A percentile compares a stretch with the other conserved stretches of the same genome.
phyloP scores from a whole-genome alignment of 2,797 vertebrate genomes.

The Merluccius polli region DNA sequence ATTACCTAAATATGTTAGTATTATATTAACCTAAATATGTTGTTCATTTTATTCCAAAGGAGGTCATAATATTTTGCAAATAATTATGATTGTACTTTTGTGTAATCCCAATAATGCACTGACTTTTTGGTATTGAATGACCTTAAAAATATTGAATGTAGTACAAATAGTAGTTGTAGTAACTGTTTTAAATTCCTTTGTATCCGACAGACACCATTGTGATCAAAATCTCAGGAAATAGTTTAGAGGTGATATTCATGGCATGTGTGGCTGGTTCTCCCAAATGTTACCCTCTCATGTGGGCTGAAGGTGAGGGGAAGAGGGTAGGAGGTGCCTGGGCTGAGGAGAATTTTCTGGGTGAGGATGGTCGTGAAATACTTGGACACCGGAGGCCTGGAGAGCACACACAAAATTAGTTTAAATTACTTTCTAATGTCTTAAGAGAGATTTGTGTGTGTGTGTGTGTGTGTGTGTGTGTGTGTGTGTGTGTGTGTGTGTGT shows the following conservation, averaged over 20 bases:
- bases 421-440: neutral
- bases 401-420: neutral
- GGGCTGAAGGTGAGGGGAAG: slow-evolving; percentile 85
- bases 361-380: slow-evolving; percentile 77
- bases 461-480: no score
- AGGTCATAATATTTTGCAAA: neutral
- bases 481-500: no score
- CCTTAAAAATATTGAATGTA: neutral
- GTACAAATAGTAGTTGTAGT: neutral
- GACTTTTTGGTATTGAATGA: neutral
- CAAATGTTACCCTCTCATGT: slow-evolving; percentile 75
- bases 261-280: neutral
- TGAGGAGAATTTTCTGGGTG: slow-evolving; percentile 77
- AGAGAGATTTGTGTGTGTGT: no score
- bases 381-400: slow-evolving; percentile 74
- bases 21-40: no score
- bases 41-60: neutral
- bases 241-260: neutral
- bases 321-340: slow-evolving; percentile 80
- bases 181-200: neutral
- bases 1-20: no score
- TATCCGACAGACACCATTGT: neutral
- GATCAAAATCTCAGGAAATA: neutral
- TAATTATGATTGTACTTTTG: neutral
- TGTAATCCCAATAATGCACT: neutral